A percentile compares a stretch with the other conserved stretches of the same genome.
phyloP scores from a whole-genome alignment of 2,797 vertebrate species.

The Anas capensis region DNA sequence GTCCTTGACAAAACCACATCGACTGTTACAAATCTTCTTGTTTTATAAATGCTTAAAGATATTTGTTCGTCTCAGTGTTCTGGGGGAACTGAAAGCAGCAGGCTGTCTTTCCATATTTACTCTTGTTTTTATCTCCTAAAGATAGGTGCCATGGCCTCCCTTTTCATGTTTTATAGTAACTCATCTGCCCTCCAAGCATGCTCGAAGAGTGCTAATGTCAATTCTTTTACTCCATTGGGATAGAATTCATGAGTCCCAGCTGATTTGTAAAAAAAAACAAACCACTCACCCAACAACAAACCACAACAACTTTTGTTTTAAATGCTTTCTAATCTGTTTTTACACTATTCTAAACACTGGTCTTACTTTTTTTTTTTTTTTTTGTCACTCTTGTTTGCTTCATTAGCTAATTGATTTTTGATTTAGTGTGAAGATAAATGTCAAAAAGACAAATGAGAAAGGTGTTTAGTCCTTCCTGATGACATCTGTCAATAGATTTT shows the following conservation, averaged over 20 bases:
- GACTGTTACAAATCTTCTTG: neutral
- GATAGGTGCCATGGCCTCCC: neutral
- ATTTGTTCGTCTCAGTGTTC: neutral
- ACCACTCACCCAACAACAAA: neutral
- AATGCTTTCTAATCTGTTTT: neutral
- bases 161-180: neutral
- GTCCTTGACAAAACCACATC: neutral
- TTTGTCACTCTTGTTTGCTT: neutral
- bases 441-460: neutral
- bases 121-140: neutral
- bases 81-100: neutral
- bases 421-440: constrained; percentile 6
- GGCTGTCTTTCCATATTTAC: neutral
- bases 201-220: neutral
- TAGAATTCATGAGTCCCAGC: neutral
- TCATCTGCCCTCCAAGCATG: neutral
- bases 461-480: neutral
- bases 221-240: neutral
- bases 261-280: neutral
- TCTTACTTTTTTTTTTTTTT: neutral
- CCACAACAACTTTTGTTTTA: neutral
- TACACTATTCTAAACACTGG: neutral
- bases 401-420: constrained; percentile 20
- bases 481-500: neutral
- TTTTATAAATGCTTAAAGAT: neutral